Evolutionary conservation across 1,140 invertebrate genomes (phyloP).

Genomic region (Tetranychus urticae): DNA sequence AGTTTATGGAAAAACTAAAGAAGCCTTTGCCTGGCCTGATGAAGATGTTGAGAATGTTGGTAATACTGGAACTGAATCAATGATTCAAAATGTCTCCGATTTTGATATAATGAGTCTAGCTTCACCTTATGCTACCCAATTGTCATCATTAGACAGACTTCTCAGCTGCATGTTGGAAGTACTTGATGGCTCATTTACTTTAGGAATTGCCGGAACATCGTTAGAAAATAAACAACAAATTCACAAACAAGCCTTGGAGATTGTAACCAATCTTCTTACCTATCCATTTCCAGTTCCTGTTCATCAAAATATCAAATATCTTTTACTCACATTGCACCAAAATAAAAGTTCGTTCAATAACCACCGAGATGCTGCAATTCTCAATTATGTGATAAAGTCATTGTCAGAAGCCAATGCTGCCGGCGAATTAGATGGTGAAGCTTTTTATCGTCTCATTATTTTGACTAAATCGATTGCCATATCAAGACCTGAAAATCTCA

Average conservation of each 20-base stretch:
- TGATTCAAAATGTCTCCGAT: neutral
- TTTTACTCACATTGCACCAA: constrained; percentile 51
- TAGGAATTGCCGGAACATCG: constrained; percentile 13
- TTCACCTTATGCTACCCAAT: neutral
- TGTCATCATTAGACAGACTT: constrained; percentile 22
- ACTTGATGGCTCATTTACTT: constrained; percentile 36
- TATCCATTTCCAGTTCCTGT: constrained; percentile 45
- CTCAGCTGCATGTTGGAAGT: constrained; percentile 46
- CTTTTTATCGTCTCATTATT: neutral
- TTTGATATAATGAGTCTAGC: neutral
- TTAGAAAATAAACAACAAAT: constrained; percentile 14
- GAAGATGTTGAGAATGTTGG: constrained; percentile 48
- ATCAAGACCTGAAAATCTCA: constrained; percentile 4
- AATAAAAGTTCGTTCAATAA: constrained; percentile 48
- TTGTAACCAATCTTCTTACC: constrained; percentile 52
- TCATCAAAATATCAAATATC: constrained; percentile 26
- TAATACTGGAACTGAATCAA: neutral
- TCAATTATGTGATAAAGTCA: constrained; percentile 6
- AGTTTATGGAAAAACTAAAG: constrained; percentile 80
- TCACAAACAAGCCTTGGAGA: constrained; percentile 34
- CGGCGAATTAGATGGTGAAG: constrained; percentile 5
- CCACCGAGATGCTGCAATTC: constrained; percentile 23
- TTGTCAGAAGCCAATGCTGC: neutral
- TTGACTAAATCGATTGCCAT: constrained; percentile 1
- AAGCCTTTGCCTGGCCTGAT: constrained; percentile 87